phyloP scores from a whole-genome alignment of 2,797 vertebrate species.

The Enteromius mattozi region DNA sequence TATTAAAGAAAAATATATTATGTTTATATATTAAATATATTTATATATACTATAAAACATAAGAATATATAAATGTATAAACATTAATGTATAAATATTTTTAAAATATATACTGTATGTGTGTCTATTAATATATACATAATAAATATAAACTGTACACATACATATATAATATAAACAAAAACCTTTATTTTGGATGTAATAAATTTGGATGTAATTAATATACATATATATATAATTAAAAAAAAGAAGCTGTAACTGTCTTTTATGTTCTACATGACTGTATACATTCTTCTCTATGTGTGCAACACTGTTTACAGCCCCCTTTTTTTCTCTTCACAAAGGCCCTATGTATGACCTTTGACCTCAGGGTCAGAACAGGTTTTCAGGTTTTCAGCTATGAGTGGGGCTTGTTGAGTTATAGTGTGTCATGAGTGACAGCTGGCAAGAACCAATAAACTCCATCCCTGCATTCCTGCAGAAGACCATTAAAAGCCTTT shows the following conservation, averaged over 20 bases:
- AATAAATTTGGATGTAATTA: no score
- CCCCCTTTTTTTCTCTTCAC: background rate
- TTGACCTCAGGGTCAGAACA: conserved; percentile 18
- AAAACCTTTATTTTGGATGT: no score
- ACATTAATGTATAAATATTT: no score
- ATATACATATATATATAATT: no score
- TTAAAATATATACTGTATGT: no score
- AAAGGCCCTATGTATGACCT: conserved; percentile 22
- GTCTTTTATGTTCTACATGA: background rate
- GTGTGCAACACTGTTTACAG: background rate
- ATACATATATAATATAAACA: no score
- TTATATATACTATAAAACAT: no score
- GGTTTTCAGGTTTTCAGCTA: conserved; percentile 37
- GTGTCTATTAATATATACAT: no score
- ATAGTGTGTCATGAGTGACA: conserved; percentile 73
- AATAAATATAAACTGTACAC: no score
- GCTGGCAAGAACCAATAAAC: conserved; percentile 76
- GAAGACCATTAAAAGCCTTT: conserved; percentile 69
- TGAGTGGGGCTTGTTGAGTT: conserved; percentile 65
- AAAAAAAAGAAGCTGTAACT: background rate
- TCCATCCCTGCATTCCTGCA: conserved; percentile 71
- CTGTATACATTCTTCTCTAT: background rate
- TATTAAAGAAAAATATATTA: no score
- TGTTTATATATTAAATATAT: no score
- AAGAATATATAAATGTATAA: no score